Conservation (phyloP, 2,113 vertebrate genomes). For the Misgurnus anguillicaudatus region DNA sequence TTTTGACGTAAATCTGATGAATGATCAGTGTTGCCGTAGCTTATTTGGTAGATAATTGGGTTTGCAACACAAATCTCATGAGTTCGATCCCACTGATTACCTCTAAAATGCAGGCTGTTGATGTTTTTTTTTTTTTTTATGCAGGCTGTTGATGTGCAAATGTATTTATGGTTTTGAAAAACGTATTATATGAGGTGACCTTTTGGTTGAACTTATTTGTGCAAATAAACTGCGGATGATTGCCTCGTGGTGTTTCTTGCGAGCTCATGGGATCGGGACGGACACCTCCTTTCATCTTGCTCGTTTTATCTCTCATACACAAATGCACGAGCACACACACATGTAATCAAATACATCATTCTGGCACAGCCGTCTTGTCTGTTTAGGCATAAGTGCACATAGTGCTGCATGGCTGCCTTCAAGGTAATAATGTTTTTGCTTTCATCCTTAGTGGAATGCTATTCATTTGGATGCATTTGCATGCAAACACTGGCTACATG, state of each 20-base stretch:
- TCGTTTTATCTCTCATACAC: neutral
- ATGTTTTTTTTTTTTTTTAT: too few relatives aligned
- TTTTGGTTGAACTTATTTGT: neutral
- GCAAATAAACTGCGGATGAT: neutral
- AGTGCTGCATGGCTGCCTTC: neutral
- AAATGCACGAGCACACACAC: neutral
- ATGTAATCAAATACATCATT: conserved; percentile 21
- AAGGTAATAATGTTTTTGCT: conserved; percentile 22
- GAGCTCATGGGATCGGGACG: neutral
- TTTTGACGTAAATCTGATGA: too few relatives aligned
- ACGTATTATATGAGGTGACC: too few relatives aligned
- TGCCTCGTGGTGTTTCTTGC: neutral
- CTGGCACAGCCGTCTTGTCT: neutral
- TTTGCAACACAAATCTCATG: too few relatives aligned
- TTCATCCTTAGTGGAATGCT: neutral
- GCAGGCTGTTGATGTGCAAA: neutral
- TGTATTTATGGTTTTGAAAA: too few relatives aligned
- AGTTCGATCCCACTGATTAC: too few relatives aligned
- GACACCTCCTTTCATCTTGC: conserved; percentile 21
- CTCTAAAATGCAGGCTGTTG: neutral
- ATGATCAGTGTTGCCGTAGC: too few relatives aligned
- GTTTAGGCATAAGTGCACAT: conserved; percentile 2
- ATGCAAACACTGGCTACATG: conserved; percentile 5
- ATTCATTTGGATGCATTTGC: conserved; percentile 13
- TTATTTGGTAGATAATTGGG: too few relatives aligned